Evolutionary conservation across 2,113 vertebrate genomes (phyloP), one percentile per base, ranked within the genome.

Genomic region (Hemiprocne comata): DNA sequence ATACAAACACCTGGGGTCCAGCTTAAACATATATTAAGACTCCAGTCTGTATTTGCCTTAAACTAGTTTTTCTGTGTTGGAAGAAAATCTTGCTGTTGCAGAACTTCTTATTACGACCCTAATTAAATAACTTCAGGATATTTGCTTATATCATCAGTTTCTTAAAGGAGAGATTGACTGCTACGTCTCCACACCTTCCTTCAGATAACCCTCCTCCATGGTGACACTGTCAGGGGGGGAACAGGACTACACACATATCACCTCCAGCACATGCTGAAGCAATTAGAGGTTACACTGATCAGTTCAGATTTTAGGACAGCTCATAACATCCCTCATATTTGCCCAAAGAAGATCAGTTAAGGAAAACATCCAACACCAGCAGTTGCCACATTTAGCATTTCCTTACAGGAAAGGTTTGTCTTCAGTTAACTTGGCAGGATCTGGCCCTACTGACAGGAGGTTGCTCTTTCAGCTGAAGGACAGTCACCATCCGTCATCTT

Each of bases 231-330:
- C 10, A 12, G 40, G 24, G 25, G 85, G 12, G 6, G 19, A 20
- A 42, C 1, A 62, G 12, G 11, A n/a, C 18, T 28, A 33, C 24
- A 42, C 0, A 0, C 0, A 0, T 4, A 14, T 7, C 25, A 21
- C 2, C 28, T 20, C 5, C 19, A 54, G 40, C 29, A 33, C 26
- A 10, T 0, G 0, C 55, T 25, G 55, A 42, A 82, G 26, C 29
- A n/a, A 34, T 0, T 7, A 71, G 23, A 36, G 8, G 3, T n/a
- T 31, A n/a, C 34, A 34, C 8, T 28, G 6, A 29, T 29, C 50
- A 38, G 24, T 40, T 83, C 26, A 48, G 44, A 46, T 24, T 65
- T 89, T 24, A 13, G 53, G 46, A 72, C 66, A 40, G 3, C 10
- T 16, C 7, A 10, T 28, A 29, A n/a, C 42, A 69, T 9, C 38